Evolutionary conservation across 1,140 invertebrate genomes (phyloP).

Genomic region (Drosophila erecta): DNA sequence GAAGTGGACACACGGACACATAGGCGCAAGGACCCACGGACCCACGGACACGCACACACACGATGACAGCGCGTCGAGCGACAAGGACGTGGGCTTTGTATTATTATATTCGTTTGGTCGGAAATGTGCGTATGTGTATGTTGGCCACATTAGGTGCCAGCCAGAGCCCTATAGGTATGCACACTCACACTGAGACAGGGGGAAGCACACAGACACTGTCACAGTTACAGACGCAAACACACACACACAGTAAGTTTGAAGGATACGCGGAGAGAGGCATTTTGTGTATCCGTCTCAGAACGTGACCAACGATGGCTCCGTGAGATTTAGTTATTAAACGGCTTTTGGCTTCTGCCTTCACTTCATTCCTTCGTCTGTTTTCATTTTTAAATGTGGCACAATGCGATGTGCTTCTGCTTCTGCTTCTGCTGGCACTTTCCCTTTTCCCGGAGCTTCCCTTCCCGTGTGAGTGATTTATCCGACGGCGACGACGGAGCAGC

Average conservation of each 20-base stretch:
- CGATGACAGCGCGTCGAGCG: slow-evolving; percentile 36
- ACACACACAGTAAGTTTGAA: not conserved
- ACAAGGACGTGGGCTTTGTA: slow-evolving; percentile 54
- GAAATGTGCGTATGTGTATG: slow-evolving; percentile 49
- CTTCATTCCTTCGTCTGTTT: slow-evolving; percentile 48
- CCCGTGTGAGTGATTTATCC: slow-evolving; percentile 16
- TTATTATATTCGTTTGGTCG: slow-evolving; percentile 73
- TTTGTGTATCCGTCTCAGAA: slow-evolving; percentile 74
- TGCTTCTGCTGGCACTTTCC: slow-evolving; percentile 12
- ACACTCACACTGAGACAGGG: slow-evolving; percentile 15
- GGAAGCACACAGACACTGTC: not conserved
- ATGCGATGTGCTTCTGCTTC: slow-evolving; percentile 19
- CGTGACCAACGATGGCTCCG: slow-evolving; percentile 52
- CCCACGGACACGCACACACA: slow-evolving; percentile 17
- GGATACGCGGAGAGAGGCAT: slow-evolving; percentile 33
- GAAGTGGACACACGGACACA: slow-evolving; percentile 30
- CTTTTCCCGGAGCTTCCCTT: slow-evolving; percentile 16
- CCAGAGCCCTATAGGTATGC: slow-evolving; percentile 64
- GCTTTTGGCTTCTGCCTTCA: slow-evolving; percentile 50
- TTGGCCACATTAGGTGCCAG: slow-evolving; percentile 67
- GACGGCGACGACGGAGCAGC: slow-evolving; percentile 30
- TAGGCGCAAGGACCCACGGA: not conserved
- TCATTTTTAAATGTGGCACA: slow-evolving; percentile 79
- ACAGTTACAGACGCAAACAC: slow-evolving; percentile 5
- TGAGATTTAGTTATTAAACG: slow-evolving; percentile 80